Evolutionary conservation across 2,888 invertebrate species (phyloP), one percentile per base, ranked within the genome.

Genomic region (Agrilus cyanescens): DNA sequence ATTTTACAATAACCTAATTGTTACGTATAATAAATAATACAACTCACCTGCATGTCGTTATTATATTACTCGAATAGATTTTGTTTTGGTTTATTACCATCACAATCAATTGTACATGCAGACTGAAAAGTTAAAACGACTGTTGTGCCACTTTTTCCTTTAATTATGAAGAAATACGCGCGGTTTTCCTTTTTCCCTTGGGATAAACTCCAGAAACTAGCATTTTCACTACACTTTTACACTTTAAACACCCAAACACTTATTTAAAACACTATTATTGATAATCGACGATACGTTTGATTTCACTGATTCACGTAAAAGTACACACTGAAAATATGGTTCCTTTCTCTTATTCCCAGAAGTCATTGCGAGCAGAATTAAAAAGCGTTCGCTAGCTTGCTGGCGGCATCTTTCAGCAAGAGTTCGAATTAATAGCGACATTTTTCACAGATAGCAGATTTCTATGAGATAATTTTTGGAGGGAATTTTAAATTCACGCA

Each of bases 271-370:
- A 44, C 41, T 41, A 47, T 50, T 50, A 16, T 48, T 46, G 51
- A 44, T 37, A 47, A 48, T 42, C 45, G 46, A 50, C 58, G 56
- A 57, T 57, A 55, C 55, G 56, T 54, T 56, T 50, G 48, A 46
- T 46, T 45, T 47, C 51, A 50, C 47, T 54, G 54, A 57, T 65
- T 68, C 66, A 66, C 70, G 67, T 68, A 67, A 69, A 61, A 60
- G 57, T 68, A 65, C 66, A 65, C 69, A 70, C 68, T 67, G 68
- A 70, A 72, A 72, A 72, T 69, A 68, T 72, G 71, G 73, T 71
- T 71, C 69, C 70, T 69, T 67, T 71, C 60, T 55, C 65, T 64
- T 63, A 68, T 68, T 69, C 71, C 72, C 72, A 70, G 67, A 69
- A 72, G 67, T 64, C 70, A 61, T 67, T 67, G 68, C 69, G 67